Percentiles rank a stretch among this genome's conserved stretches.
Conservation (phyloP, 2,113 vertebrate species). For the Morphnarchus princeps region DNA sequence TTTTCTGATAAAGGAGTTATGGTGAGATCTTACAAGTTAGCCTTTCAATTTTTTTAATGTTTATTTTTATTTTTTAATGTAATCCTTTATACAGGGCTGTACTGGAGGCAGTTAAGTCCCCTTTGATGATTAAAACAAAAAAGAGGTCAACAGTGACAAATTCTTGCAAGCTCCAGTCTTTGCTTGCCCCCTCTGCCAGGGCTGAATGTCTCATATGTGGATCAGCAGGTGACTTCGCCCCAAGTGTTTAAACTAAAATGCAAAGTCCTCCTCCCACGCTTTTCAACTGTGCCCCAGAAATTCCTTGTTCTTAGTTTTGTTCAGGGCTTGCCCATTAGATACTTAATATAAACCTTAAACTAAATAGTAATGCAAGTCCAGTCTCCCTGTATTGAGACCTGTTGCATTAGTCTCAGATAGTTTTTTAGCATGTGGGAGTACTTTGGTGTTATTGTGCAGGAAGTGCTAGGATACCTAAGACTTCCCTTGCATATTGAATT, state of each 20-base stretch:
- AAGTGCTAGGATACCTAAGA: background rate
- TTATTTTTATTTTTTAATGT: background rate
- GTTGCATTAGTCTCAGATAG: background rate
- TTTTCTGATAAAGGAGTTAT: background rate
- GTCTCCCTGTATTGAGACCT: background rate
- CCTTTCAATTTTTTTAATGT: background rate
- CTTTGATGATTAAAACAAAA: background rate
- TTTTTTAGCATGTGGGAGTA: background rate
- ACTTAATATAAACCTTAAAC: background rate
- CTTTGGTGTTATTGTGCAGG: background rate
- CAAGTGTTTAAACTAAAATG: background rate
- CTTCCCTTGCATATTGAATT: background rate
- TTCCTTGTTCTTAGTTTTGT: background rate
- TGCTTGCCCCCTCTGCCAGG: background rate
- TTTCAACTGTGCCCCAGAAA: background rate
- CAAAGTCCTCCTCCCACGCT: background rate
- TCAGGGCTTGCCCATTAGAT: background rate
- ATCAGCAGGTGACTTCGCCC: background rate
- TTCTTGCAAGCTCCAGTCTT: background rate
- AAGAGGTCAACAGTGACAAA: background rate
- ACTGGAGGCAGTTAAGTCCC: background rate
- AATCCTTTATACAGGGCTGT: background rate
- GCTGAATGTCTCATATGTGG: fast-evolving
- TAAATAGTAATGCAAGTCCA: background rate
- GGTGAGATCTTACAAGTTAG: background rate